phyloP scores from a whole-genome alignment of 2,888 invertebrate genomes.

The Caenorhabditis sp. region DNA sequence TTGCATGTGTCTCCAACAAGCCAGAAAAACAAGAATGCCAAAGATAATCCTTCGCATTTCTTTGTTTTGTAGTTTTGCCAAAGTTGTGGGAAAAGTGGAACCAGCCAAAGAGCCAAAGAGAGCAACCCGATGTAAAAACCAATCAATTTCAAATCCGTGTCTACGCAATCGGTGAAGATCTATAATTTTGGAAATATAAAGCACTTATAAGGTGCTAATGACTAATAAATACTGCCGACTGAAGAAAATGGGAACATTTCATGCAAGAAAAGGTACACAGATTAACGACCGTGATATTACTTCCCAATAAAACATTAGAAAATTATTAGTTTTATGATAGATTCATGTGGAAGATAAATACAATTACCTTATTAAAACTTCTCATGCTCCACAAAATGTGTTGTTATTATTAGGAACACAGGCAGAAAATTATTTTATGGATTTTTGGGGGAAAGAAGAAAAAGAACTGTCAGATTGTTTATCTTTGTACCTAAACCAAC shows the following conservation, averaged over 20 bases:
- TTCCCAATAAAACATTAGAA: too few relatives aligned
- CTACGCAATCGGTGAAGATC: conserved; percentile 61
- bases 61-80: conserved; percentile 70
- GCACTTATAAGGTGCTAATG: too few relatives aligned
- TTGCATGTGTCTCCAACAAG: conserved; percentile 72
- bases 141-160: conserved; percentile 73
- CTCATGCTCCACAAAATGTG: too few relatives aligned
- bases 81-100: conserved; percentile 69
- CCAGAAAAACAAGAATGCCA: conserved; percentile 72
- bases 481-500: neutral
- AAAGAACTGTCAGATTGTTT: neutral
- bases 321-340: too few relatives aligned
- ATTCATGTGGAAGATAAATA: too few relatives aligned
- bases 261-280: too few relatives aligned
- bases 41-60: conserved; percentile 72
- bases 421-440: too few relatives aligned
- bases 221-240: neutral
- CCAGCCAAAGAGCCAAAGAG: conserved; percentile 64
- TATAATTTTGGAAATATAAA: conserved; percentile 15
- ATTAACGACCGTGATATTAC: too few relatives aligned
- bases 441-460: too few relatives aligned
- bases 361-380: too few relatives aligned
- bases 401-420: too few relatives aligned
- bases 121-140: conserved; percentile 74
- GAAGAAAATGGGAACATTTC: too few relatives aligned